Conservation (phyloP, 2,888 invertebrate species). For the Melipona beecheii region DNA sequence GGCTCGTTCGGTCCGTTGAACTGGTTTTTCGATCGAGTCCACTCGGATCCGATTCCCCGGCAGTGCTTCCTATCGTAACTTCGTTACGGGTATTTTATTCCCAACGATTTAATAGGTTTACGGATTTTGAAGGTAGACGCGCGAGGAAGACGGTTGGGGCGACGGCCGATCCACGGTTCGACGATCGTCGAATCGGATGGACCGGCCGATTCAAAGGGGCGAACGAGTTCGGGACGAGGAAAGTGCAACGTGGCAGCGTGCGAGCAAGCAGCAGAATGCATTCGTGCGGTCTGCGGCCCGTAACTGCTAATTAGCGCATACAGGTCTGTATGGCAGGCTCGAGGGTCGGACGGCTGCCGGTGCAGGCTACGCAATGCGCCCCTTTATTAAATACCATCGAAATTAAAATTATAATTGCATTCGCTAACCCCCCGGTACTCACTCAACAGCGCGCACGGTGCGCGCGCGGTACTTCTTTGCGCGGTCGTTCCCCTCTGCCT, state of each 20-base stretch:
- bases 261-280: constrained; percentile 69
- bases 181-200: constrained; percentile 21
- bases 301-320: constrained; percentile 82
- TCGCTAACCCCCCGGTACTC: constrained; percentile 75
- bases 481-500: constrained; percentile 51
- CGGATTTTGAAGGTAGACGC: not conserved
- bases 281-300: constrained; percentile 69
- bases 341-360: constrained; percentile 67
- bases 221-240: constrained; percentile 58
- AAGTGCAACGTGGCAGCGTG: constrained; percentile 63
- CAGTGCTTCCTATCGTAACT: constrained; percentile 31
- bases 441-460: constrained; percentile 52
- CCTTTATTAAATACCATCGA: constrained; percentile 84
- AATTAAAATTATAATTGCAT: constrained; percentile 84
- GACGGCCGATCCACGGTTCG: constrained; percentile 8
- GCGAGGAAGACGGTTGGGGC: not conserved
- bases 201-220: constrained; percentile 31
- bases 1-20: constrained; percentile 21
- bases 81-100: constrained; percentile 27
- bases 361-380: constrained; percentile 75
- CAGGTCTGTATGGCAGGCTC: constrained; percentile 67
- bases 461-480: constrained; percentile 70
- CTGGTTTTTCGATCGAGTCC: constrained; percentile 35
- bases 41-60: constrained; percentile 40
- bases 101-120: not conserved